These are phyloP conservation scores for Ptilonorhynchus violaceus DNA, from an alignment of 2,113 vertebrate species.

Conservation along the genomic window DNA sequence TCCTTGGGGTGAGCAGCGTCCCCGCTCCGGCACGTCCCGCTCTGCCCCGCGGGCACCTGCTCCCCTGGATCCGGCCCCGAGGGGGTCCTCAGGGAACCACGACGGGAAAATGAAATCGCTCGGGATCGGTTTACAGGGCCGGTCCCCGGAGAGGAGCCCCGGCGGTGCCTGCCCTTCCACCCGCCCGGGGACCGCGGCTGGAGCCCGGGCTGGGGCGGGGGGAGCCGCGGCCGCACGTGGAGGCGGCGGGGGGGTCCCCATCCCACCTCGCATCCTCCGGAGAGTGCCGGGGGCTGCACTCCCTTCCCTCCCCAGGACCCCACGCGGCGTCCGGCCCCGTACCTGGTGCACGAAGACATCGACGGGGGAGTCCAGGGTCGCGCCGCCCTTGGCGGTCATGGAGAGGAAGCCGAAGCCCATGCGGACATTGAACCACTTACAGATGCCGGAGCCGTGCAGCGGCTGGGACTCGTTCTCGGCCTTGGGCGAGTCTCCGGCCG, in stretches of 20 bases:
- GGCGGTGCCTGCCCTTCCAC: too few species aligned
- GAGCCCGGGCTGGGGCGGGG: too few species aligned
- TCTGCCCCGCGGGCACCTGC: not conserved
- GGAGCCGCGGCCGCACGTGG: accelerated
- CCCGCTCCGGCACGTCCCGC: not conserved
- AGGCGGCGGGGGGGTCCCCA: not conserved
- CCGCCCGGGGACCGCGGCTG: too few species aligned
- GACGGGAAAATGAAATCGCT: not conserved
- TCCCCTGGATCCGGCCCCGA: not conserved
- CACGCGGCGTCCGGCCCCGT: not conserved
- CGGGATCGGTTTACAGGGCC: not conserved
- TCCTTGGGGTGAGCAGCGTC: not conserved
- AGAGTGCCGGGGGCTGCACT: not conserved
- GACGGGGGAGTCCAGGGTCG: conserved; percentile 87
- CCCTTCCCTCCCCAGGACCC: not conserved
- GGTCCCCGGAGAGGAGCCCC: not conserved
- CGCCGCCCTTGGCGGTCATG: conserved; percentile 90
- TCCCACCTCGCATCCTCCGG: not conserved
- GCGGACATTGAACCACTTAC: conserved; percentile 98
- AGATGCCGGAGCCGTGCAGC: conserved; percentile 85
- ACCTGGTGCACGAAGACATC: conserved; percentile 99
- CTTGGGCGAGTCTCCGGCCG: conserved; percentile 65
- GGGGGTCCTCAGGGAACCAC: not conserved
- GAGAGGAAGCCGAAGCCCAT: conserved; percentile 99
- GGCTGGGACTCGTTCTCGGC: conserved; percentile 74